Base-by-base conservation (phyloP, 2,113 vertebrate species). In the Leptosomus discolor region DNA sequence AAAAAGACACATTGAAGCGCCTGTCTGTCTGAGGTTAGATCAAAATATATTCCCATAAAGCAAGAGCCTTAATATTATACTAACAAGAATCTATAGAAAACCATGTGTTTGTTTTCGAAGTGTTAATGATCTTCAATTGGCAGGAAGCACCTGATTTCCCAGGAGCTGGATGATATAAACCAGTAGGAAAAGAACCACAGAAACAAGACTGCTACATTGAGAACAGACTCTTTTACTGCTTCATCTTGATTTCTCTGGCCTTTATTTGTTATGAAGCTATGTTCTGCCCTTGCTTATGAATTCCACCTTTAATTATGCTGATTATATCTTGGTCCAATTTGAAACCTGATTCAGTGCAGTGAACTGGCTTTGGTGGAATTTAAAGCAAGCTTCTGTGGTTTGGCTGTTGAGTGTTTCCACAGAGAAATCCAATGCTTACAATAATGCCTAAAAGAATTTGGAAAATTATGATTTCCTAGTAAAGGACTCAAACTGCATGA, bases 101-200 rank as follows among this genome's bases (percentile, higher is more conserved):
- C 23, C 57, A 74, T 11, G 45, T 91, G 84, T 61, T 87, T 91
- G 45, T 82, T 95, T 95, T 94, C 50, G 37, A 79, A 69, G 32
- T 76, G 81, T 82, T 91, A 94, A 96, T 97, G 73, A 79, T 50
- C 84, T 91, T 78, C 54, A 86, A 18, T 63, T 81, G 65, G 46
- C 74, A 90, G 63, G 77, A 95, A 96, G 23, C 65, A 94, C 29
- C 53, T 90, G 65, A 95, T 92, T 92, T 94, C 91, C 73, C 77
- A 85, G 82, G 61, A 87, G 53, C 8, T 83, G n/a, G 29, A 32
- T 74, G 39, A 60, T 79, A 57, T 30, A 91, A 94, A 80, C 15
- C 48, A 85, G 50, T 30, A 65, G 53, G 77, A 82, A 91, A 95
- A 91, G 53, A 34, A 27, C 48, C 79, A 14, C 4, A 85, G 53